Evolutionary conservation across 2,797 vertebrate genomes (phyloP), one percentile per base, ranked within the genome.

Genomic region (Pteropus rufus): DNA sequence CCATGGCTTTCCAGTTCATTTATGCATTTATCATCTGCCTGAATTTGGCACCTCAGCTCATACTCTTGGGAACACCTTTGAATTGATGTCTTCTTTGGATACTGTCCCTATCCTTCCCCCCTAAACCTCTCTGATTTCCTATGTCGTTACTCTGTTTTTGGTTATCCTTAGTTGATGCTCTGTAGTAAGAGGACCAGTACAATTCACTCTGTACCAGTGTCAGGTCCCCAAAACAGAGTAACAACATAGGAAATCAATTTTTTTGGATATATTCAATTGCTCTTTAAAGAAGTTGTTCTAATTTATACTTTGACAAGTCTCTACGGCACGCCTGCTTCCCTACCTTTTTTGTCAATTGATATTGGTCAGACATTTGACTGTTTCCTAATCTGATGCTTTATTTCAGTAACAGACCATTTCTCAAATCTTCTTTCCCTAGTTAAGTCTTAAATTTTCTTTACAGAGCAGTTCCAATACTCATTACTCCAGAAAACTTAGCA

Each of bases 21-120:
- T 84, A 62, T 58, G 3, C 10, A 70, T 54, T 67, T 21, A 83
- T 9, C 18, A 80, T 15, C 7, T 72, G 39, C 52, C 49, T 91
- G 77, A 72, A 91, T 80, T 90, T 19, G 49, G 3, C 18, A 19
- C 1, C 10, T 85, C 36, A 83, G 7, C 16, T 86, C 24, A 79
- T 4, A 26, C 15, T 75, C 3, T 44, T 69, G 23, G 15, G 56
- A 44, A 44, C 34, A 7, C 86, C 36, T 75, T 81, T 70, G 7
- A 14, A 49, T 39, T 65, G 7, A 31, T 86, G 12, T 36, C 3
- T 29, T 76, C 34, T 76, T 90, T 75, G 7, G 10, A 46, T 73
- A 34, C 15, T 9, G 14, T 41, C 15, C 34, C 7, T 23, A 39
- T 29, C 8, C 10, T 1, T 34, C 11, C 2, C 3, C 1, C 49